Percentiles rank a stretch among this genome's conserved stretches.
These are phyloP conservation scores for Philhelius pedissequus DNA, from an alignment of 2,888 invertebrate genomes.

Conservation along the genomic window DNA sequence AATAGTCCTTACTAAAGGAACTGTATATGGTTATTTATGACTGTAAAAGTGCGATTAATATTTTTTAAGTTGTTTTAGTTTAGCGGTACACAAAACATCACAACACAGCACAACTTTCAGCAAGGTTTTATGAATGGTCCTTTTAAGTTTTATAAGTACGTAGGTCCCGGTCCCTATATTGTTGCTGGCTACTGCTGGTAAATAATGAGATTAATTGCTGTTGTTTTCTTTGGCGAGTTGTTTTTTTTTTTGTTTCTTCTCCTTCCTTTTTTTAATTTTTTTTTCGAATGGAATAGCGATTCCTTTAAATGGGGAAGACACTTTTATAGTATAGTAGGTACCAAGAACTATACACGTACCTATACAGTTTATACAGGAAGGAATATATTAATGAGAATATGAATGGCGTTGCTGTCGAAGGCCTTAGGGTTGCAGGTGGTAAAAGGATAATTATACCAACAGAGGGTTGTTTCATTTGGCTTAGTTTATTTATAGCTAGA, in stretches of 20 bases:
- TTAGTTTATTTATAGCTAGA: background rate
- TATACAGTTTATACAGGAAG: constrained; percentile 10
- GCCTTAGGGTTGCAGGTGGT: constrained; percentile 1
- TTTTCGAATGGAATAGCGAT: background rate
- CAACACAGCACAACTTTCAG: background rate
- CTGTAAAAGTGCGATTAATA: constrained; percentile 63
- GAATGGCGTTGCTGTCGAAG: constrained; percentile 25
- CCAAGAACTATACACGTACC: background rate
- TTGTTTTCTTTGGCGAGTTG: constrained; percentile 40
- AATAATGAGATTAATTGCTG: constrained; percentile 64
- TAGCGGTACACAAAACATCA: background rate
- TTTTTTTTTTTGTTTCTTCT: background rate
- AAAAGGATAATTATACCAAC: constrained; percentile 57
- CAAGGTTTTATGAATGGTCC: constrained; percentile 19
- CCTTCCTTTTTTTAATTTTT: background rate
- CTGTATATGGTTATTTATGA: constrained; percentile 44
- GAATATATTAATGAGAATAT: constrained; percentile 58
- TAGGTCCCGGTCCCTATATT: background rate
- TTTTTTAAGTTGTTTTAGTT: constrained; percentile 58
- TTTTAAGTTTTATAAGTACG: constrained; percentile 23
- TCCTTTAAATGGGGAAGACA: constrained; percentile 47
- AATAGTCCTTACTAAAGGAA: background rate
- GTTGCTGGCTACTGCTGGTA: background rate
- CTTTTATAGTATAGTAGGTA: too few relatives aligned
- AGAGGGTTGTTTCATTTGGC: constrained; percentile 12